phyloP scores from a whole-genome alignment of 2,797 vertebrate species.

The Chiroxiphia lanceolata region DNA sequence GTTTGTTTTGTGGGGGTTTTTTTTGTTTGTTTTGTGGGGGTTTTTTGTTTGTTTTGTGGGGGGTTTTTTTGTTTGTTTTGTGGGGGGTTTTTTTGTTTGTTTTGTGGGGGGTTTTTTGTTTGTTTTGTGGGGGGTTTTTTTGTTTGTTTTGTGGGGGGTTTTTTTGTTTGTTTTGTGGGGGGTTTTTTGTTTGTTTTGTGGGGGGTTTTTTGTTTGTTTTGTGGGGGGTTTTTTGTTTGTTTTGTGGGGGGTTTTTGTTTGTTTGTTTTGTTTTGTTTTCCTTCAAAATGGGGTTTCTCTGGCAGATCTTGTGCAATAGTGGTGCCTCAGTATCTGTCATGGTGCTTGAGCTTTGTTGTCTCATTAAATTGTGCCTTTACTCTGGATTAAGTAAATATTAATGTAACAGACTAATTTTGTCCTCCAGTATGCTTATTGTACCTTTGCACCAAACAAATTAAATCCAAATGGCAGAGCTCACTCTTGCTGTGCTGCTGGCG shows the following conservation, averaged over 20 bases:
- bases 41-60: too few species aligned
- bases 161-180: too few species aligned
- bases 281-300: neutral
- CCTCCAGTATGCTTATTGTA: neutral
- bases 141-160: too few species aligned
- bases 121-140: neutral
- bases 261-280: neutral
- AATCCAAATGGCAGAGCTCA: neutral
- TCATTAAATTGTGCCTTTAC: neutral
- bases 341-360: neutral
- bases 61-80: neutral
- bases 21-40: too few species aligned
- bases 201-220: too few species aligned
- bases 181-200: too few species aligned
- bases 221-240: too few species aligned
- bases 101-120: too few species aligned
- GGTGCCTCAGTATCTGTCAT: neutral
- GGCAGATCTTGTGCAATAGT: accelerated
- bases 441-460: neutral
- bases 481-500: neutral
- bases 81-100: too few species aligned
- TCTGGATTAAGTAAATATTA: neutral
- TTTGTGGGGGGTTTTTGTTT: too few species aligned
- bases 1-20: too few species aligned
- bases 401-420: neutral